These are phyloP conservation scores for Drosophila neotestacea DNA, from an alignment of 2,888 invertebrate genomes.

Conservation along the genomic window DNA sequence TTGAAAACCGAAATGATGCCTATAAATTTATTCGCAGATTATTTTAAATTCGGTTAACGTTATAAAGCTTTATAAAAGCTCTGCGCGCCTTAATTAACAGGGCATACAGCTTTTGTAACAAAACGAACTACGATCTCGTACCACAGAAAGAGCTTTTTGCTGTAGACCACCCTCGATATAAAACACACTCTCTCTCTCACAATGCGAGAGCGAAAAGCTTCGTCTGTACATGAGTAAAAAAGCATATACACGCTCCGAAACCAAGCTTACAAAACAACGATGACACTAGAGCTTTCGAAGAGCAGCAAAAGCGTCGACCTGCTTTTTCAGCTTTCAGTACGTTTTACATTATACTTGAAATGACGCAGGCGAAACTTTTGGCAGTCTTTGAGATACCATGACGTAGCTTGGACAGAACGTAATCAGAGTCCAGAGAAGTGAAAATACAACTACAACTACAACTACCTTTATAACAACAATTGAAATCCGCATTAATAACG, in stretches of 20 bases:
- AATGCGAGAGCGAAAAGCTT: slow-evolving; percentile 19
- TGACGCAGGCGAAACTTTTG: slow-evolving; percentile 62
- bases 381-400: slow-evolving; percentile 63
- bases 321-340: slow-evolving; percentile 46
- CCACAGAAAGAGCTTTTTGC: slow-evolving; percentile 19
- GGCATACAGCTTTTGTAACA: slow-evolving; percentile 26
- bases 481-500: slow-evolving; percentile 19
- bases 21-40: neutral
- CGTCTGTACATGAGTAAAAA: slow-evolving; percentile 8
- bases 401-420: slow-evolving; percentile 62
- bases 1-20: slow-evolving; percentile 5
- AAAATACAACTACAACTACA: slow-evolving; percentile 7
- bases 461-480: slow-evolving; percentile 1
- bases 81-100: slow-evolving; percentile 20
- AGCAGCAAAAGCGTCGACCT: slow-evolving; percentile 43
- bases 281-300: slow-evolving; percentile 45
- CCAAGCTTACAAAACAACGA: slow-evolving; percentile 53
- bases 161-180: slow-evolving; percentile 37
- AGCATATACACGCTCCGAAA: slow-evolving; percentile 34
- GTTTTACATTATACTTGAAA: slow-evolving; percentile 48
- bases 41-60: slow-evolving; percentile 1
- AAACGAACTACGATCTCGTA: slow-evolving; percentile 36
- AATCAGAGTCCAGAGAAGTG: slow-evolving; percentile 16
- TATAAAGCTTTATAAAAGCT: slow-evolving; percentile 31
- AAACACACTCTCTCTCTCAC: neutral